A percentile compares a stretch with the other conserved stretches of the same genome.
phyloP scores from a whole-genome alignment of 2,113 vertebrate species.

The Tringa solitaria region DNA sequence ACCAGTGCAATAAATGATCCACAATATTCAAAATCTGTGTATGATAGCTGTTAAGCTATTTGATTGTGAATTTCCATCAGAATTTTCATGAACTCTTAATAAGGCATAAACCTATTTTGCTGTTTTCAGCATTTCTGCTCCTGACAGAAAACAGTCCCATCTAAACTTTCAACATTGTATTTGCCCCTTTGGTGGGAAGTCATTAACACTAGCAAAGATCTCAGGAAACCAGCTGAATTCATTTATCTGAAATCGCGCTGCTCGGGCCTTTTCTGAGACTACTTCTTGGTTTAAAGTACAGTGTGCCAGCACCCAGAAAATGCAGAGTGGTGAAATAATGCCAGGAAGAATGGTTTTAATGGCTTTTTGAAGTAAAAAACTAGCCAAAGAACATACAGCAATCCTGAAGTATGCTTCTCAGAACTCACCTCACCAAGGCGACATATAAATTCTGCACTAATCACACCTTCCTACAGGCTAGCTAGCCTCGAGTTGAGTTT shows the following conservation, averaged over 20 bases:
- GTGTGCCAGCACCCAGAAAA: neutral
- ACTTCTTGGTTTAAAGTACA: neutral
- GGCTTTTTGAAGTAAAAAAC: neutral
- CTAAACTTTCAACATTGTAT: neutral
- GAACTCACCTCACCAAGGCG: neutral
- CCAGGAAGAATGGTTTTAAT: neutral
- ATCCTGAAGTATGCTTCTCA: neutral
- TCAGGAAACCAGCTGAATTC: neutral
- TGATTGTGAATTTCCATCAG: neutral
- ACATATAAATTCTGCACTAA: neutral
- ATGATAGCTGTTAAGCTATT: neutral
- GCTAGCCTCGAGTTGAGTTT: neutral
- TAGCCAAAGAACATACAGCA: conserved; percentile 10
- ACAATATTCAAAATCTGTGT: neutral
- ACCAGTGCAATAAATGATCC: neutral
- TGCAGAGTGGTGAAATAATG: neutral
- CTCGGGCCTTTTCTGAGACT: neutral
- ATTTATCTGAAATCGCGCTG: neutral
- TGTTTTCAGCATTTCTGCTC: neutral
- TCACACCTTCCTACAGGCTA: neutral
- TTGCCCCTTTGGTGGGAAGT: neutral
- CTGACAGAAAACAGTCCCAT: neutral
- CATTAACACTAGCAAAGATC: neutral
- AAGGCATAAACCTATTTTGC: neutral
- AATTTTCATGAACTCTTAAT: neutral